Percentiles rank a stretch among this genome's conserved stretches.
phyloP scores from a whole-genome alignment of 2,797 vertebrate species.

The Sebastiscus tertius region DNA sequence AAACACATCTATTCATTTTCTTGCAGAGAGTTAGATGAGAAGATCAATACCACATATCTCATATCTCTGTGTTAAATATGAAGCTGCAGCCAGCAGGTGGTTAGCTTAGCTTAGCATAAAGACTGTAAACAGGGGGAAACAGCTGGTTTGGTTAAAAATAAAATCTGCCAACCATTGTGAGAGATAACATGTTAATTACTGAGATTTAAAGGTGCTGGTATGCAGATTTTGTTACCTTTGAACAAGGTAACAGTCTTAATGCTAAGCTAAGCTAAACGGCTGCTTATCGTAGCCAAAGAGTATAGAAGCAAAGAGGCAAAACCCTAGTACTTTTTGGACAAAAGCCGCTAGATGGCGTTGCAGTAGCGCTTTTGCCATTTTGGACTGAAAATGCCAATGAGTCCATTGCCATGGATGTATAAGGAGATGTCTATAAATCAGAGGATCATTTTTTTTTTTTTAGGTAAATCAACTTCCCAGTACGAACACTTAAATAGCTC shows the following conservation, averaged over 20 bases:
- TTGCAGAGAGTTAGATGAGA: neutral
- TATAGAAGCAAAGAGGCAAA: too few species aligned
- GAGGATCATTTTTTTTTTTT: too few species aligned
- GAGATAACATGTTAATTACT: neutral
- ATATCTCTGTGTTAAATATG: neutral
- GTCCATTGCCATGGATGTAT: too few species aligned
- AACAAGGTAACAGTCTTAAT: neutral
- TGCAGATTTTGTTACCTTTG: neutral
- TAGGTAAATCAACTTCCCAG: too few species aligned
- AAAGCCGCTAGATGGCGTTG: too few species aligned
- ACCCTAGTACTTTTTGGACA: too few species aligned
- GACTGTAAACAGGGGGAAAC: neutral
- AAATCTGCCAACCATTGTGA: neutral
- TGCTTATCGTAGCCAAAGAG: neutral
- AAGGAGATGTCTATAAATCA: too few species aligned
- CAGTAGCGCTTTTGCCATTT: too few species aligned
- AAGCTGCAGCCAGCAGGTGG: neutral
- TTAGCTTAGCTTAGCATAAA: neutral
- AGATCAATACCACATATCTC: neutral
- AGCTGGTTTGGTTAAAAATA: neutral
- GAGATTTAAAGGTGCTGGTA: neutral
- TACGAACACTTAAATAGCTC: too few species aligned
- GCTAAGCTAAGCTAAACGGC: neutral
- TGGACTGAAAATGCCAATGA: too few species aligned
- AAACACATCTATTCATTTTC: neutral